Evolutionary conservation across 2,797 vertebrate species (phyloP).

Genomic region (Octomys mimax): DNA sequence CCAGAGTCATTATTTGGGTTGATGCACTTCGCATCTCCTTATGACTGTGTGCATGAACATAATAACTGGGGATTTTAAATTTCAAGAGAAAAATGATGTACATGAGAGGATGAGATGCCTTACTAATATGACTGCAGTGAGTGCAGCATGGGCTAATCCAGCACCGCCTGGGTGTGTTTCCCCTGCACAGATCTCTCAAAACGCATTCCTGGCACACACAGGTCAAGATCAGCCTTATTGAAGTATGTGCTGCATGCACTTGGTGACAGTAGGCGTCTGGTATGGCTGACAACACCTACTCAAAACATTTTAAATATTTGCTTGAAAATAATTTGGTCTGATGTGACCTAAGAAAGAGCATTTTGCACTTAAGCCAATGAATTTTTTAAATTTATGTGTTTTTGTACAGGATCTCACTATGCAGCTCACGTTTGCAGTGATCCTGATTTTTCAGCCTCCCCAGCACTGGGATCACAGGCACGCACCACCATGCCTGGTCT

Average conservation of each 20-base stretch:
- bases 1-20: not conserved
- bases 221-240: not conserved
- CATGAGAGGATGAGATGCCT: not conserved
- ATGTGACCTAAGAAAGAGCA: not conserved
- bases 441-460: too few species aligned
- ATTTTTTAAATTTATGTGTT: too few species aligned
- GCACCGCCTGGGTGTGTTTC: not conserved
- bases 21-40: conserved; percentile 21
- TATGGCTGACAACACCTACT: not conserved
- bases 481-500: too few species aligned
- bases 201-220: not conserved
- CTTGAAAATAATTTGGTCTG: not conserved
- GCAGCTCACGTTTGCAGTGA: too few species aligned
- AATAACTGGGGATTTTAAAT: not conserved
- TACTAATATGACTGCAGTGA: too few species aligned
- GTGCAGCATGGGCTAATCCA: rapidly evolving
- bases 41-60: not conserved
- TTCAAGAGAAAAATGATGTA: not conserved
- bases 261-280: not conserved
- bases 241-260: not conserved
- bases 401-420: too few species aligned
- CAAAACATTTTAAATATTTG: not conserved
- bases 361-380: not conserved
- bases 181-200: not conserved
- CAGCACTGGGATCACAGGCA: too few species aligned